phyloP scores from a whole-genome alignment of 2,888 invertebrate genomes.

The Cetonia aurata region DNA sequence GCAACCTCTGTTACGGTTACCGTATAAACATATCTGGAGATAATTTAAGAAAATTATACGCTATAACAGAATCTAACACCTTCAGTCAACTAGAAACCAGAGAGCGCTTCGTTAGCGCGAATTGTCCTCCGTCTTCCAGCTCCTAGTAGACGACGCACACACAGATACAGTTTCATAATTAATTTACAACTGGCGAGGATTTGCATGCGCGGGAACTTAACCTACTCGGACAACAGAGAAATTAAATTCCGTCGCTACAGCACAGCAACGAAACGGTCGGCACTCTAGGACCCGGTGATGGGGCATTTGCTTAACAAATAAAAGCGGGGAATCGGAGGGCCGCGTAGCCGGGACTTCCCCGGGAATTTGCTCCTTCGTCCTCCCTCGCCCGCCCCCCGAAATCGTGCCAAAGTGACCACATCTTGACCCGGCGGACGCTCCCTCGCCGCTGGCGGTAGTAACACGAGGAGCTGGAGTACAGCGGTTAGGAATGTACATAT shows the following conservation, averaged over 20 bases:
- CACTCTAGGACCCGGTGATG: constrained; percentile 57
- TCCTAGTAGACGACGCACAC: constrained; percentile 11
- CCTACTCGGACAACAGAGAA: constrained; percentile 67
- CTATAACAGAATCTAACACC: constrained; percentile 23
- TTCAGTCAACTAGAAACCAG: constrained; percentile 10
- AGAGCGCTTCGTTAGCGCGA: constrained; percentile 30
- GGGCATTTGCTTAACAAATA: constrained; percentile 67
- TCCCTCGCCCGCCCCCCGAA: no score
- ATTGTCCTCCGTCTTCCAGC: constrained; percentile 25
- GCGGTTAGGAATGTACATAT: not conserved
- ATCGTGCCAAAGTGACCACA: constrained; percentile 36
- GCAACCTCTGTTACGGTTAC: no score
- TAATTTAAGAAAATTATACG: not conserved
- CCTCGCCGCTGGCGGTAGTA: not conserved
- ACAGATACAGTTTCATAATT: constrained; percentile 60
- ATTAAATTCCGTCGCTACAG: constrained; percentile 63
- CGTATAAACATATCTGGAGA: not conserved
- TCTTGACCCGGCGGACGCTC: constrained; percentile 22
- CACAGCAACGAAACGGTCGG: constrained; percentile 47
- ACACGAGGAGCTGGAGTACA: not conserved
- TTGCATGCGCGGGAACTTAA: constrained; percentile 66
- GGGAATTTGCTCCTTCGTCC: constrained; percentile 27
- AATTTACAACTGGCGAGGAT: constrained; percentile 65
- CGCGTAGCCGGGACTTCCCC: constrained; percentile 6
- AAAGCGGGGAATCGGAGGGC: constrained; percentile 53